Percentiles rank a stretch among this genome's conserved stretches.
phyloP scores from a whole-genome alignment of 1,140 invertebrate species.

The Drosophila tropicalis region DNA sequence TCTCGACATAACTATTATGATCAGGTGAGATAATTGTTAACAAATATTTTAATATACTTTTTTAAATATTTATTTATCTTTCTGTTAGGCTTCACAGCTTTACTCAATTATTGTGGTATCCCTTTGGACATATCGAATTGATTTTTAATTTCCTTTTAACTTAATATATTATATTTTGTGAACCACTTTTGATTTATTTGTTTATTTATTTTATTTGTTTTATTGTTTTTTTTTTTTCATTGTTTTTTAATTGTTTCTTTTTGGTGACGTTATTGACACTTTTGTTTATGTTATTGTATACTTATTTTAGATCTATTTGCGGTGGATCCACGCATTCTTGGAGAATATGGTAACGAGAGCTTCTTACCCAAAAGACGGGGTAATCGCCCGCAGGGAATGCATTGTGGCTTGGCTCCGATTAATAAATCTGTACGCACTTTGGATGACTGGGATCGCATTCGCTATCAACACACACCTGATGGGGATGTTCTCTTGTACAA shows the following conservation, averaged over 20 bases:
- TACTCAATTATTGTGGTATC: not conserved
- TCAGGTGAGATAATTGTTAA: constrained; percentile 38
- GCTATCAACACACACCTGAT: constrained; percentile 37
- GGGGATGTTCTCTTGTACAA: constrained; percentile 53
- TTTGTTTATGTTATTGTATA: no score
- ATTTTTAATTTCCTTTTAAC: not conserved
- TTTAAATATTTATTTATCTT: not conserved
- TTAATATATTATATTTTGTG: constrained; percentile 11
- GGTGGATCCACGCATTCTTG: constrained; percentile 45
- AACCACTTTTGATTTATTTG: not conserved
- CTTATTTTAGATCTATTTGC: constrained; percentile 38
- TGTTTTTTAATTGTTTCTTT: not conserved
- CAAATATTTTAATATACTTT: no score
- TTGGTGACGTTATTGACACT: not conserved
- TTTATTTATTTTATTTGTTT: no score
- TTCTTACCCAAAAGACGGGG: constrained; percentile 46
- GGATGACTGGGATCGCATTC: constrained; percentile 69
- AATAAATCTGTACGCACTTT: constrained; percentile 45
- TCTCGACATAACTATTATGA: no score
- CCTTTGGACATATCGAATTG: not conserved
- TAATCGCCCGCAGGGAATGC: constrained; percentile 17
- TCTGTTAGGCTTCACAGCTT: constrained; percentile 3
- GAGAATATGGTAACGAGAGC: constrained; percentile 65
- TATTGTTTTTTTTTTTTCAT: not conserved
- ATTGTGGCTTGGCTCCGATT: constrained; percentile 23